Evolutionary conservation across 2,113 vertebrate genomes (phyloP).

Genomic region (Upupa epops): DNA sequence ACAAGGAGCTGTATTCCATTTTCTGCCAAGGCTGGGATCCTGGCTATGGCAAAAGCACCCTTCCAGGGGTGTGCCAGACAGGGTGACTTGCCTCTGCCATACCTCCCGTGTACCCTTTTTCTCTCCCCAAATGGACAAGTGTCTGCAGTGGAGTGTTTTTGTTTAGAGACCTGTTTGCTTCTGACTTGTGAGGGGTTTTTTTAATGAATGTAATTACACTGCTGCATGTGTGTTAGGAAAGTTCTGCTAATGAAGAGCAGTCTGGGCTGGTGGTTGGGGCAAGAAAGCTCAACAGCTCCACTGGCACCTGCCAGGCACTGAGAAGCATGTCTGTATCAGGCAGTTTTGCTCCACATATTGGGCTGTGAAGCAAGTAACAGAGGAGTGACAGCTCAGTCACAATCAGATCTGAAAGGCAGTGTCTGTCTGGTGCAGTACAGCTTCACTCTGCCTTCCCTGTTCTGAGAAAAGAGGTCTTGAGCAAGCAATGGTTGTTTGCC

Average conservation of each 20-base stretch:
- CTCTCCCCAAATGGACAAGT: neutral
- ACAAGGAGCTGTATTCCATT: neutral
- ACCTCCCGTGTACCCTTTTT: neutral
- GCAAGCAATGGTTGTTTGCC: neutral
- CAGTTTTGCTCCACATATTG: rapidly evolving
- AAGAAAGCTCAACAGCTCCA: neutral
- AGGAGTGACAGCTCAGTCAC: neutral
- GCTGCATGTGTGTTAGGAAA: neutral
- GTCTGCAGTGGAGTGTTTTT: neutral
- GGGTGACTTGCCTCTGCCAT: neutral
- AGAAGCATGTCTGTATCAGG: neutral
- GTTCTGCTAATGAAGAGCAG: neutral
- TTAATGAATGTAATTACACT: neutral
- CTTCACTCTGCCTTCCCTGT: neutral
- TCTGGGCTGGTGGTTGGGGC: neutral
- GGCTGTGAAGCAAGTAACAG: neutral
- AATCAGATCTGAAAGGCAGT: neutral
- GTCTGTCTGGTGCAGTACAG: neutral
- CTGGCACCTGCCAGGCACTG: neutral
- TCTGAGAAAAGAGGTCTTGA: neutral
- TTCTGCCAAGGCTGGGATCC: neutral
- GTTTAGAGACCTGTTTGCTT: neutral
- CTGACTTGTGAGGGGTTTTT: neutral
- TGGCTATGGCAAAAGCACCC: neutral
- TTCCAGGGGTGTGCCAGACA: rapidly evolving